Evolutionary conservation across 1,140 invertebrate species (phyloP), one percentile per base, ranked within the genome.

Genomic region (Aricia agestis): DNA sequence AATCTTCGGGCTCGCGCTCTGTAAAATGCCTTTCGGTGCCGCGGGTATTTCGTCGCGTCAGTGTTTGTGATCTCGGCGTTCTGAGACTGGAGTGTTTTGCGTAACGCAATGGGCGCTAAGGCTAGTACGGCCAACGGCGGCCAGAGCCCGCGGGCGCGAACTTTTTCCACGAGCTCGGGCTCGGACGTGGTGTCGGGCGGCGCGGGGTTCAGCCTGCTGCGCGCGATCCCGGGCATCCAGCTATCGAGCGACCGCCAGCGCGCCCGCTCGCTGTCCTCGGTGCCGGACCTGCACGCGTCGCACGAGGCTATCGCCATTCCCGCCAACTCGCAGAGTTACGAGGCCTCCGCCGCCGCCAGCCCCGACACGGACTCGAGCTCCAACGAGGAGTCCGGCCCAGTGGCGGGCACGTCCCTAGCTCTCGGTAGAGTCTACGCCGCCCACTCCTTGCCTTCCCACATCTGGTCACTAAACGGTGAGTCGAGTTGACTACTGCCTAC

Each of bases 391-490:
- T 87, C 88, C 10, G 87, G 84, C 0, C 85, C 92, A 1, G 85
- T 86, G 19, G 85, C 93, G 9, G 93, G 93, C 13, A 90, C 90
- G 67, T 93, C 92, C 66, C 79, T 93, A 68, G 87, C 93, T n/a
- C 92, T 96, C 42, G 96, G 96, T 71, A 93, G 96, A 73, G 96
- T 97, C 15, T 97, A 97, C 86, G 95, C 96, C 71, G 96, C 97
- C 79, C 96, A 97, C 89, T 97, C 96, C 76, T 93, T 97, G 90
- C 97, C 96, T 86, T 96, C 96, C 76, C 96, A 97, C 89, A 97
- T 98, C 92, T 97, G 96, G 96, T 97, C 96, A 76, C 93, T 97
- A 77, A 97, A 97, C 92, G 96, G 96, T 97, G 91, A 94, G 94
- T 94, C 73, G 6, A 41, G 94, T 94, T 74, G 6, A 41, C 6